Evolutionary conservation across 2,888 invertebrate species (phyloP), one percentile per base, ranked within the genome.

Genomic region (Habroteleia sp.): DNA sequence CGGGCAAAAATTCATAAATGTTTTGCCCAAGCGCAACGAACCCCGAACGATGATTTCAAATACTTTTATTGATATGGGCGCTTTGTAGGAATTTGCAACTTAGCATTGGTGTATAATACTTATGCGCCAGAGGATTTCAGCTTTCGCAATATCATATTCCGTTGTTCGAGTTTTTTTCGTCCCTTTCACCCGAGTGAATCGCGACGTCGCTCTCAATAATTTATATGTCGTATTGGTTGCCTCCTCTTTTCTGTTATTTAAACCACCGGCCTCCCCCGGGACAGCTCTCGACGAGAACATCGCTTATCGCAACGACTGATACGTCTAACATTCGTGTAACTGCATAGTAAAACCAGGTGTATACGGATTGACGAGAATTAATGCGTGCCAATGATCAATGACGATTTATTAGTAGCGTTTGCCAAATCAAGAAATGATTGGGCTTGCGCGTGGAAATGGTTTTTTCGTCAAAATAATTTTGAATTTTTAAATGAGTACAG

Each of bases 161-260:
- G n/a, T 41, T 41, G 14, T 33, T 37, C 37, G 1, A 6, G 25
- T 25, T 25, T 25, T 25, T 25, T 6, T 25, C 7, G 1, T 25
- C 7, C 7, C 17, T 17, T 37, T 31, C 0, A 17, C 27, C 27
- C 3, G 10, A 10, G 1, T 11, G 14, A 16, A 31, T 48, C 37
- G 23, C 37, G 23, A 23, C 35, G 35, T 20, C 11, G 33, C 35
- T 50, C 13, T 50, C 35, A 35, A 50, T 35, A 35, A 50, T 50
- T 50, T 50, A 50, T 50, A 50, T 50, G 35, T 25, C 52, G 52
- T 39, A 52, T 42, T 25, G 41, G 31, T 56, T 41, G 31, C 17
- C 58, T 41, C 11, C 29, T 16, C 31, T 31, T 42, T 56, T 17
- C 31, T 37, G 42, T 56, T 56, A 56, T 42, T 56, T 56, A 56